Evolutionary conservation across 2,888 invertebrate genomes (phyloP), one percentile per base, ranked within the genome.

Genomic region (Aspidiotus destructor): DNA sequence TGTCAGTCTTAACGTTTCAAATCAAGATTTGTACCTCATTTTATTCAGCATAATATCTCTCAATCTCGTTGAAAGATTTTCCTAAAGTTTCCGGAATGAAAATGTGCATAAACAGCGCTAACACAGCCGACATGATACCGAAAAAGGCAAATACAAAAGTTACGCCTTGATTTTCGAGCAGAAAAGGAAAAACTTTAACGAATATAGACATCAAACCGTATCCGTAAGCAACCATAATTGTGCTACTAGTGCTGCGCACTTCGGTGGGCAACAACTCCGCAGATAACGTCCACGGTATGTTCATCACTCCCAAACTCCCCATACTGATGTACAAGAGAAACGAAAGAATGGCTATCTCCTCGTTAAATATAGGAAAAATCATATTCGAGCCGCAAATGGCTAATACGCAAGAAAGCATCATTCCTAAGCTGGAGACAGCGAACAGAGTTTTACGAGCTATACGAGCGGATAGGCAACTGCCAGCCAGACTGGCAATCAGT

Each of bases 201-300:
- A 80, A 76, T 11, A 75, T 75, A 74, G 82, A 83, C 82, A 84
- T 82, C 7, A 82, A 73, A 7, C 81, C 17, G 72, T 83, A 83
- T 1, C 81, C 81, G n/a, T 80, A 71, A 0, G 82, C 79, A 13
- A 83, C 75, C 73, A 83, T 75, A 5, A 81, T 40, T 1, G 83
- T 82, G 1, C 82, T 79, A 9, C 82, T 76, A 63, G 79, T 77
- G 1, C 81, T 83, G 63, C 81, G 76, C 3, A 82, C 79, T 70
- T 79, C 78, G 11, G 81, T 78, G 1, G 83, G 82, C 44, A 83
- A 73, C 10, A 83, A 73, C 75, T 83, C 83, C 7, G 78, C 77
- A 28, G 82, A 81, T 40, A 84, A 73, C 6, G 83, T 81, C 84
- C 84, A 84, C 1, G 84, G 84, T 68, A 84, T 82, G 8, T 81